Base-by-base conservation (phyloP, 2,113 vertebrate species). In the Motacilla tschutschensis region DNA sequence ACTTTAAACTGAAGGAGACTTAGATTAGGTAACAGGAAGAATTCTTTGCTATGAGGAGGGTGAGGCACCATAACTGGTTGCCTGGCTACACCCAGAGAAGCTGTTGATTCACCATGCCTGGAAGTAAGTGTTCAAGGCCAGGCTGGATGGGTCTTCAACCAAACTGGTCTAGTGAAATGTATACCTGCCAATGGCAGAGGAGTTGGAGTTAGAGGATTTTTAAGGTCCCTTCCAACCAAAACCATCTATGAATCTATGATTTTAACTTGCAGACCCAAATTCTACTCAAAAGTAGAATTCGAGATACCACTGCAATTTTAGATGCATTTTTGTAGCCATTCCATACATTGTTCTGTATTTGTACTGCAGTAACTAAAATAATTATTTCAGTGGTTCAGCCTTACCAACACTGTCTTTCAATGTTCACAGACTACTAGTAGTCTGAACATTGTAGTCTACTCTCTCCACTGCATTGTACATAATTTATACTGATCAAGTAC, bases 111-210 rank as follows among this genome's bases (percentile, higher is more conserved):
- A 1, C 19, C 14, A n/a, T 18, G n/a, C 21, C n/a, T 38, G 44
- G 9, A 58, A 66, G 8, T 22, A 72, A 36, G n/a, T 13, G 12
- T 11, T 59, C 35, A 66, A 33, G n/a, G 15, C n/a, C 46, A 19
- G 17, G 4, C 0, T 38, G 28, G 28, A 75, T 22, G 20, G 3
- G 7, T 12, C 67, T 64, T 20, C 1, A 0, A 64, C 24, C 29
- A 64, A 20, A 47, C 15, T 47, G 15, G 10, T 20, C 18, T 33
- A 63, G 29, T 11, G 25, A 7, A 73, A 40, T 5, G 8, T 29
- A 11, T 10, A 44, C 8, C 24, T 60, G 16, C 20, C 8, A 44
- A 21, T 3, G 1, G 47, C 29, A 62, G 14, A 25, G 9, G 12
- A 40, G 14, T 4, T 35, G 14, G 20, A 62, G 47, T 33, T 6